Percentiles rank a stretch among this genome's conserved stretches.
phyloP scores from a whole-genome alignment of 2,888 invertebrate genomes.

The Agrotis clavis region DNA sequence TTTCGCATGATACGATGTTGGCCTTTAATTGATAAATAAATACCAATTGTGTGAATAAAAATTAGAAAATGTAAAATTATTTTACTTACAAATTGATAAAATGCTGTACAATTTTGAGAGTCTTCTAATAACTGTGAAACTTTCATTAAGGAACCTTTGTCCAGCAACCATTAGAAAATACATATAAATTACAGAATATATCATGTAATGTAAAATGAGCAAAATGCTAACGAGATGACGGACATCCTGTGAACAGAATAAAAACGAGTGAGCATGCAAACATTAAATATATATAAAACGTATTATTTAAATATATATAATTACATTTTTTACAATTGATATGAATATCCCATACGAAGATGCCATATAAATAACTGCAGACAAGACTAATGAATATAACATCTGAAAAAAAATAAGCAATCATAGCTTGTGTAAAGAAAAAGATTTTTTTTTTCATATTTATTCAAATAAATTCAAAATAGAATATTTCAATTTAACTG shows the following conservation, averaged over 20 bases:
- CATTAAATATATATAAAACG: no score
- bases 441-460: neutral
- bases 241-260: neutral
- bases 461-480: no score
- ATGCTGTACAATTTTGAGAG: slow-evolving; percentile 25
- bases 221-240: neutral
- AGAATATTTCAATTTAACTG: no score
- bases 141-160: slow-evolving; percentile 38
- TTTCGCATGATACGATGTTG: no score
- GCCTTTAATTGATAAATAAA: no score
- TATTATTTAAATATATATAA: neutral
- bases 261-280: neutral
- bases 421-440: neutral
- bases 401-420: slow-evolving; percentile 19
- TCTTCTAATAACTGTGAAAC: neutral
- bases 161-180: slow-evolving; percentile 26
- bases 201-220: neutral
- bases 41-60: no score
- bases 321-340: slow-evolving; percentile 13
- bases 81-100: slow-evolving; percentile 27
- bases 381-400: slow-evolving; percentile 13
- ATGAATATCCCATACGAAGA: slow-evolving; percentile 12
- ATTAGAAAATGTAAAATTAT: neutral
- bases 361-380: neutral
- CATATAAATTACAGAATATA: slow-evolving; percentile 3